Conservation (phyloP, 2,797 vertebrate genomes). For the Cheirogaleus major region DNA sequence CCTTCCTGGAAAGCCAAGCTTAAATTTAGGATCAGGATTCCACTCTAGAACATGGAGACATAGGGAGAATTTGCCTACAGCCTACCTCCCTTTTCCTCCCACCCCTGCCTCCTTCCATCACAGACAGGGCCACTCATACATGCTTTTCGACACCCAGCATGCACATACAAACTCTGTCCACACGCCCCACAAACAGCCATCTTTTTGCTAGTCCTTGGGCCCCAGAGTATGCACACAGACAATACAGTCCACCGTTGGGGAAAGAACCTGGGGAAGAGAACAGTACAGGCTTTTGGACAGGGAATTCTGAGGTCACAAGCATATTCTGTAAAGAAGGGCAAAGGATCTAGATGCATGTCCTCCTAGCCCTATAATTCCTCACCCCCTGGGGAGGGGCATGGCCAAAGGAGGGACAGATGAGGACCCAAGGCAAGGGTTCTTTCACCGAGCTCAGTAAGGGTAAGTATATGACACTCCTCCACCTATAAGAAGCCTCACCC, state of each 20-base stretch:
- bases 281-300: not conserved
- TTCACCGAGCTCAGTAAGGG: not conserved
- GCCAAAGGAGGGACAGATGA: not conserved
- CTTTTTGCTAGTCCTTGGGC: not conserved
- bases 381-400: not conserved
- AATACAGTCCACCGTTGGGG: not conserved
- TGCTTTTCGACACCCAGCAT: not conserved
- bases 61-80: not conserved
- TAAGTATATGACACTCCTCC: not conserved
- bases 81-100: not conserved
- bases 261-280: not conserved
- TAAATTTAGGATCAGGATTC: not conserved
- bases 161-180: not conserved
- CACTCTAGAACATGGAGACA: not conserved
- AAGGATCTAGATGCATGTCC: not conserved
- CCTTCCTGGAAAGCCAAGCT: not conserved
- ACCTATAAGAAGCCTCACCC: not conserved
- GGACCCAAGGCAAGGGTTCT: not conserved
- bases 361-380: not conserved
- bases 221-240: not conserved
- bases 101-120: not conserved
- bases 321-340: not conserved
- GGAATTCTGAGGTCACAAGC: not conserved
- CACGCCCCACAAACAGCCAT: not conserved
- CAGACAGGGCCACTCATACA: no score